These are phyloP conservation scores for Sminthurides bifidus DNA, from an alignment of 1,140 invertebrate genomes.

Conservation along the genomic window DNA sequence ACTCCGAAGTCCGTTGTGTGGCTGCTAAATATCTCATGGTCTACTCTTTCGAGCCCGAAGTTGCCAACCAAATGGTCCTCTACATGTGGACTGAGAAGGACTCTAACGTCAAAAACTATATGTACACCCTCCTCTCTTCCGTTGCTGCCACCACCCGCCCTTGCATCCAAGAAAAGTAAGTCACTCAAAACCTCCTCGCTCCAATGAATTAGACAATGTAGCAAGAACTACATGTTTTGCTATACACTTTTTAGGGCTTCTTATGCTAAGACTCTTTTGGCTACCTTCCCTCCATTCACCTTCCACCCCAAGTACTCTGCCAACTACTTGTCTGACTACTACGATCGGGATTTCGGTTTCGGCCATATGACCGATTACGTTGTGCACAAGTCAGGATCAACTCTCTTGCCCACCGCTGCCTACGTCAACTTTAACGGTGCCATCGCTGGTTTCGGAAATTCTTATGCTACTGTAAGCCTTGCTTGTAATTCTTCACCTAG, in stretches of 20 bases:
- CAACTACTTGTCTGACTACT: constrained; percentile 28
- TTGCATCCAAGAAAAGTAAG: constrained; percentile 16
- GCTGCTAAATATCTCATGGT: constrained; percentile 13
- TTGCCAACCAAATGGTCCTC: constrained; percentile 20
- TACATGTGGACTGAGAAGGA: constrained; percentile 28
- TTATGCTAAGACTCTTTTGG: constrained; percentile 17
- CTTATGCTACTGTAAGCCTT: constrained; percentile 20
- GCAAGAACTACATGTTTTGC: neutral
- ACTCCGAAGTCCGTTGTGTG: constrained; percentile 22
- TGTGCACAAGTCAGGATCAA: constrained; percentile 25
- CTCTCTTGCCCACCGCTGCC: constrained; percentile 18
- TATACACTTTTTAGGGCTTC: constrained; percentile 12
- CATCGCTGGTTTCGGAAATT: constrained; percentile 24
- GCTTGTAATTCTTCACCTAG: neutral
- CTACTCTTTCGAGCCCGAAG: neutral
- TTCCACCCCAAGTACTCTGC: constrained; percentile 20
- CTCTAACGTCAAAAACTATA: constrained; percentile 28
- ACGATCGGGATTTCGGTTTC: constrained; percentile 27
- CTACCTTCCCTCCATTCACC: constrained; percentile 22
- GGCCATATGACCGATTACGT: constrained; percentile 24
- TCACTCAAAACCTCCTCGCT: neutral
- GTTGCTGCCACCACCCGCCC: constrained; percentile 14
- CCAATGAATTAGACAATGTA: constrained; percentile 2
- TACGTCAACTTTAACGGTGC: constrained; percentile 24
- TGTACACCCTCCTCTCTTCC: constrained; percentile 20